A percentile compares a stretch with the other conserved stretches of the same genome.
Evolutionary conservation across 1,140 invertebrate genomes (phyloP).

Genomic region (Bombus sibiricus): DNA sequence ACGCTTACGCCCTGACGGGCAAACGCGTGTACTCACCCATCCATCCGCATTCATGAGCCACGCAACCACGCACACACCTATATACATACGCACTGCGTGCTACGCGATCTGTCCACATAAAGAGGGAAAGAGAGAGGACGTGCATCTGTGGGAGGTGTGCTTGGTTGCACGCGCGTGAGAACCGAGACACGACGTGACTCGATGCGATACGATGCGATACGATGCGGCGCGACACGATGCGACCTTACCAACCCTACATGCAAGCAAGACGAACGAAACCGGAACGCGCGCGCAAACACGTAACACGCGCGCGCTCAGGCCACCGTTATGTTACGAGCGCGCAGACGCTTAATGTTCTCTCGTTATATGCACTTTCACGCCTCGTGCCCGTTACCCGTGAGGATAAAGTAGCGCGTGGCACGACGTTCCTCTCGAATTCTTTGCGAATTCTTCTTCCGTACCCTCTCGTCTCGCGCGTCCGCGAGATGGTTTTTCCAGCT

Average conservation of each 20-base stretch:
- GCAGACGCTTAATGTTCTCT: conserved; percentile 67
- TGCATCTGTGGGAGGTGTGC: conserved; percentile 23
- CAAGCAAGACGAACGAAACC: not conserved
- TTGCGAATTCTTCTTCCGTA: conserved; percentile 57
- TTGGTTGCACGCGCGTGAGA: conserved; percentile 36
- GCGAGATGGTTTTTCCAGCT: conserved; percentile 42
- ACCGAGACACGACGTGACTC: not conserved
- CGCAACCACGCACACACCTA: conserved; percentile 49
- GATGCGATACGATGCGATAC: conserved; percentile 16
- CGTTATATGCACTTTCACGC: conserved; percentile 75
- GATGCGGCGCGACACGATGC: not conserved
- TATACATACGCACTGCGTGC: conserved; percentile 4
- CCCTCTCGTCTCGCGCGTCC: conserved; percentile 20
- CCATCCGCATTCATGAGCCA: conserved; percentile 66
- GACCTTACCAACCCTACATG: not conserved
- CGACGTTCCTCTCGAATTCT: conserved; percentile 65
- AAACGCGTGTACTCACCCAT: conserved; percentile 74
- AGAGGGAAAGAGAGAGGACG: not conserved
- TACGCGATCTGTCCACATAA: conserved; percentile 16
- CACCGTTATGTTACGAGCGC: conserved; percentile 35
- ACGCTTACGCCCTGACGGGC: conserved; percentile 76
- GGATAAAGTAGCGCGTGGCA: conserved; percentile 65
- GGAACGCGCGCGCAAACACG: conserved; percentile 53
- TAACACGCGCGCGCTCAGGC: conserved; percentile 54
- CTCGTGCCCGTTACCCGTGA: conserved; percentile 64